Conservation (phyloP, 2,113 vertebrate species). For the Megaptera novaeangliae region DNA sequence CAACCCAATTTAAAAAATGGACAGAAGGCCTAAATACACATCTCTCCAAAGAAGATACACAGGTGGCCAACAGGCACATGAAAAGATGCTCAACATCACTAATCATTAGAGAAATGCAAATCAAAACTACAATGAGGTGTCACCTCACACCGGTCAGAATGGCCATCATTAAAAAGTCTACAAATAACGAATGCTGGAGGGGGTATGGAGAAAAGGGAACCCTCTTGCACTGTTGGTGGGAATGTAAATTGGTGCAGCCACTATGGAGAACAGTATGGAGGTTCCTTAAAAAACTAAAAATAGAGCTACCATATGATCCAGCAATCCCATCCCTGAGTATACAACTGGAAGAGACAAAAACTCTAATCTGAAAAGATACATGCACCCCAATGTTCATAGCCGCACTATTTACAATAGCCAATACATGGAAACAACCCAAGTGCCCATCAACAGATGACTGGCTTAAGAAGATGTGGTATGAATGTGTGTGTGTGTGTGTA, state of each 20-base stretch:
- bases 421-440: background rate
- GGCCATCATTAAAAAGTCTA: background rate
- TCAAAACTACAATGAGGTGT: background rate
- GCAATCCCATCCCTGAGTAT: background rate
- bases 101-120: background rate
- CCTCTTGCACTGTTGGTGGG: background rate
- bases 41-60: background rate
- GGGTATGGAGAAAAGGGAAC: background rate
- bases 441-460: background rate
- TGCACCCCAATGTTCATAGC: background rate
- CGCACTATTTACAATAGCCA: background rate
- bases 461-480: too few relatives aligned
- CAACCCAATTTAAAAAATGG: background rate
- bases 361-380: background rate
- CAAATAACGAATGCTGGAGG: background rate
- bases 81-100: background rate
- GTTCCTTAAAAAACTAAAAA: background rate
- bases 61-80: background rate
- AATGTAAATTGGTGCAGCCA: background rate
- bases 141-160: background rate
- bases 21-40: background rate
- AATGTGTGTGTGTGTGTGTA: too few relatives aligned
- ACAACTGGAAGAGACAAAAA: background rate
- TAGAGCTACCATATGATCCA: background rate
- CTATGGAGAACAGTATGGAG: background rate